These are phyloP conservation scores for Tetrax tetrax DNA, from an alignment of 2,113 vertebrate species.

Conservation along the genomic window DNA sequence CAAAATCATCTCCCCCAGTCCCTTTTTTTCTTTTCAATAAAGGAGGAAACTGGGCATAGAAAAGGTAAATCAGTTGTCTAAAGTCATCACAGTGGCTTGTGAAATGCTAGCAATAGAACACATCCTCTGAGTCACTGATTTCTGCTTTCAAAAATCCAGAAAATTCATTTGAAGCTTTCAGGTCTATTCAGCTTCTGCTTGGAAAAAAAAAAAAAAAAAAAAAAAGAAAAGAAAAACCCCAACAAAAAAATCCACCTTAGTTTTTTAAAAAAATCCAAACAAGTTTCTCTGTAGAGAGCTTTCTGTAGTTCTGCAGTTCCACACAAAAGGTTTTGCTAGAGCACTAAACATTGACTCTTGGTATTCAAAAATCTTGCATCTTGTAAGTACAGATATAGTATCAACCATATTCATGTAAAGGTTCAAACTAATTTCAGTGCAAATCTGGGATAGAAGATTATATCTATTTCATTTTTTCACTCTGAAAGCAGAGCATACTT, in stretches of 20 bases:
- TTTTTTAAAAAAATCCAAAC: background rate
- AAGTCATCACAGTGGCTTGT: background rate
- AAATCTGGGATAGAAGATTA: background rate
- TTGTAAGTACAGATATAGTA: background rate
- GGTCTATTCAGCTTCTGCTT: background rate
- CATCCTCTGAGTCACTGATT: background rate
- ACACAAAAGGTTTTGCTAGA: background rate
- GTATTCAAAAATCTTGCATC: background rate
- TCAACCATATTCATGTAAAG: background rate
- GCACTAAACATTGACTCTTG: background rate
- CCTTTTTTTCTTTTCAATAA: background rate
- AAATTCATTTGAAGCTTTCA: background rate
- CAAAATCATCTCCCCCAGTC: background rate
- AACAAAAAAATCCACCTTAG: too few species aligned
- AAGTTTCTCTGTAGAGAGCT: background rate
- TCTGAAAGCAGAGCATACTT: background rate
- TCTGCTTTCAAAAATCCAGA: background rate
- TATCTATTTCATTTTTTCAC: background rate
- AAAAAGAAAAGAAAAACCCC: too few species aligned
- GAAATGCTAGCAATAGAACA: background rate
- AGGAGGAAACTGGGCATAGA: background rate
- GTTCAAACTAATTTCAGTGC: background rate
- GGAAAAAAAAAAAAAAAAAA: too few species aligned
- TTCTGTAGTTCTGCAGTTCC: background rate
- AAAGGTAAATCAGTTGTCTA: background rate